Evolutionary conservation across 2,888 invertebrate species (phyloP), one percentile per base, ranked within the genome.

Genomic region (Nephrocerus scutellatus): DNA sequence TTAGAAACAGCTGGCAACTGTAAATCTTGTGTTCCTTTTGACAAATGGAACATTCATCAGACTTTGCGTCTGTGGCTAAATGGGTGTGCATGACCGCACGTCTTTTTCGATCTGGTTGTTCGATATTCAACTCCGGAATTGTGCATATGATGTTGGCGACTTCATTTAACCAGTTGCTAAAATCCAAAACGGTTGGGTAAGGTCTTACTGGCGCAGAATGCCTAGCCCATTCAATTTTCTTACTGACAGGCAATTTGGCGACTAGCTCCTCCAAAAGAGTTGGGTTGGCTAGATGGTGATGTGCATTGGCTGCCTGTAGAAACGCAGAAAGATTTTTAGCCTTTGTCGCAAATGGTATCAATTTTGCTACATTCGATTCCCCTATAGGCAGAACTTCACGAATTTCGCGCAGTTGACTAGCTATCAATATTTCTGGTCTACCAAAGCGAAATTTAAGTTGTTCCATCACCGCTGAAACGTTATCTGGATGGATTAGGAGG

Each of bases 391-490:
- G 5, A 14, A 36, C 7, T 21, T 23, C 12, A 10, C 16, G 13
- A 5, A 42, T 29, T 23, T 36, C 22, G 9, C 25, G 22, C 3
- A 37, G n/a, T 37, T 42, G 42, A 19, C 30, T 34, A n/a, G 20
- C n/a, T 13, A 43, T 30, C 5, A 43, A 25, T 16, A 30, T n/a
- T n/a, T 42, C 42, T 5, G 38, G 24, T 3, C 38, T 26, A 15
- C 39, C 43, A 32, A 43, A 43, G 9, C 39, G 33, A 30, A 28
- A 43, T 6, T 33, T n/a, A 3, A 42, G 21, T 14, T 42, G 33
- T 5, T 37, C 16, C 3, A 41, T 23, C n/a, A 40, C 35, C 15
- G 24, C 5, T 10, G 23, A 15, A 4, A 41, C 35, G 30, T 41
- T 34, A 12, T 37, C 15, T 7, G 39, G 39, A 28, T 18, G 22